Conservation (phyloP, 2,797 vertebrate genomes). For the Thunnus albacares region DNA sequence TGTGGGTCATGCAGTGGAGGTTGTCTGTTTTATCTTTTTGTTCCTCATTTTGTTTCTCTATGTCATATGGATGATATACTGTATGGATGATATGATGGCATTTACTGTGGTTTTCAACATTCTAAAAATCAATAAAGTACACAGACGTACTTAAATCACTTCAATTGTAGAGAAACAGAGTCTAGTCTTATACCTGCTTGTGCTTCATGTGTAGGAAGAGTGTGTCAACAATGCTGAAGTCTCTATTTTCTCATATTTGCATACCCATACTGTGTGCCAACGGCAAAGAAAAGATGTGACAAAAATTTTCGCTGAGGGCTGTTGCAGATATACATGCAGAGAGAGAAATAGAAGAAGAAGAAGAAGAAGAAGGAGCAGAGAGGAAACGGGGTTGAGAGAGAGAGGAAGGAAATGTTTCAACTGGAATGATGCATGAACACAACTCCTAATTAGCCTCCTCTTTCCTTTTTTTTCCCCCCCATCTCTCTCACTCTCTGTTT, state of each 20-base stretch:
- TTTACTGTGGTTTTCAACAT: conserved; percentile 86
- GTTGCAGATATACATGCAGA: conserved; percentile 58
- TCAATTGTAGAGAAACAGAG: conserved; percentile 55
- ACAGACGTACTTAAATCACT: conserved; percentile 72
- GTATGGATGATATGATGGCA: conserved; percentile 85
- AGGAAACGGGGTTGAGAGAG: conserved; percentile 56
- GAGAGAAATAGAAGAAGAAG: conserved; percentile 24
- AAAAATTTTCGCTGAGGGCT: conserved; percentile 59
- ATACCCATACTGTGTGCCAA: conserved; percentile 72
- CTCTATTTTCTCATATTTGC: conserved; percentile 80
- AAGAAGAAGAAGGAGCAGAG: conserved; percentile 16
- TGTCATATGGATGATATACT: conserved; percentile 85
- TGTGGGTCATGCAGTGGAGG: conserved; percentile 85
- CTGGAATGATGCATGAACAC: conserved; percentile 75
- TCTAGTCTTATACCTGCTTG: conserved; percentile 60
- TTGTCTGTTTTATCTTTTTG: conserved; percentile 76
- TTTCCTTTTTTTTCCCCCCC: neutral
- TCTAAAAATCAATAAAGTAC: conserved; percentile 85
- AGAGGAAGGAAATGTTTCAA: conserved; percentile 69
- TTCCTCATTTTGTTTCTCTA: conserved; percentile 72
- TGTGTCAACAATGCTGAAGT: conserved; percentile 72
- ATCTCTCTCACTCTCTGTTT: conserved; percentile 30
- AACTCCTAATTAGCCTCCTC: conserved; percentile 75
- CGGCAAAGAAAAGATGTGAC: conserved; percentile 74
- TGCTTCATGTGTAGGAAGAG: conserved; percentile 61